phyloP scores from a whole-genome alignment of 2,888 invertebrate genomes.

The Brenthis ino region DNA sequence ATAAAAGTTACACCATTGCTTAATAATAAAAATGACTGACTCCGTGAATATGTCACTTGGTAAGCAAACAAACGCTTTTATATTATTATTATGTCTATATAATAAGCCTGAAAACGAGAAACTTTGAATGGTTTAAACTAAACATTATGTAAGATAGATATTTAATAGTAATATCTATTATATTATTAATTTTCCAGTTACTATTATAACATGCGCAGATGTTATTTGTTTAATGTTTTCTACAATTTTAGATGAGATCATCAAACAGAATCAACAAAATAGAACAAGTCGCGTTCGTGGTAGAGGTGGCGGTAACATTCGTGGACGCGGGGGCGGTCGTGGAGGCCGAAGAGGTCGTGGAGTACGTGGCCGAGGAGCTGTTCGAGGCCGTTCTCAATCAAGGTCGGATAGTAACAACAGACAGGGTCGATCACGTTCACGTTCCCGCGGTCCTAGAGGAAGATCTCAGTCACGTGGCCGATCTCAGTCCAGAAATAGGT shows the following conservation, averaged over 20 bases:
- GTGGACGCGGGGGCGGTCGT: constrained; percentile 49
- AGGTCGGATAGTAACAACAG: constrained; percentile 49
- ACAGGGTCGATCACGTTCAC: constrained; percentile 54
- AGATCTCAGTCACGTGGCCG: constrained; percentile 47
- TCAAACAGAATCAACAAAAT: constrained; percentile 64
- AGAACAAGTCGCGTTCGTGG: constrained; percentile 66
- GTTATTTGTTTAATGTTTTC: not conserved
- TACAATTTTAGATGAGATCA: constrained; percentile 65
- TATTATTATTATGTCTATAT: too few relatives aligned
- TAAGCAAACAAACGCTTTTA: constrained; percentile 45
- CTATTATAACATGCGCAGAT: not conserved
- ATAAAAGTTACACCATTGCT: not conserved
- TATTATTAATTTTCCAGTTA: not conserved
- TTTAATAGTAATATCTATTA: too few relatives aligned
- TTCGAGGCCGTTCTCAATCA: constrained; percentile 53
- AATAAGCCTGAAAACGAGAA: too few relatives aligned
- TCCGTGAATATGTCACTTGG: constrained; percentile 74
- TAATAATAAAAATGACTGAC: constrained; percentile 58
- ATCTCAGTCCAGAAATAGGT: constrained; percentile 46
- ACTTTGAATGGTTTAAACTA: too few relatives aligned
- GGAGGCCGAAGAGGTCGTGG: constrained; percentile 50
- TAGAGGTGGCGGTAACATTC: constrained; percentile 52
- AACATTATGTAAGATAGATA: too few relatives aligned
- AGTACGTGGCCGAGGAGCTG: constrained; percentile 49
- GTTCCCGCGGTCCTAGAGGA: constrained; percentile 43